These are phyloP conservation scores for Chymomyza amoena DNA, from an alignment of 2,888 invertebrate species.

Conservation along the genomic window DNA sequence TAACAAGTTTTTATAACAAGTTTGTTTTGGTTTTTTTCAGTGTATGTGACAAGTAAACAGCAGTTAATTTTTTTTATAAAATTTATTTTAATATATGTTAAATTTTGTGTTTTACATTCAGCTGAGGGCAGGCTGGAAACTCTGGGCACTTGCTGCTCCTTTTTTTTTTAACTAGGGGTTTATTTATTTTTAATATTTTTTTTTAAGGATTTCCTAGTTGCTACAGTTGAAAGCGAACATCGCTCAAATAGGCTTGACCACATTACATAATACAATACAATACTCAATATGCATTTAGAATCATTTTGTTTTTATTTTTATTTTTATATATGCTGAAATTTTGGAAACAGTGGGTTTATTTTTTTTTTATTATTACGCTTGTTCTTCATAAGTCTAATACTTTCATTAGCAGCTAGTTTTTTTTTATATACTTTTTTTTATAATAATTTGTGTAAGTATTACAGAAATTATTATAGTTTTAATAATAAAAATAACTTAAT, in stretches of 20 bases:
- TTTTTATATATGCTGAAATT: conserved; percentile 32
- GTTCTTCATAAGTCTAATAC: conserved; percentile 65
- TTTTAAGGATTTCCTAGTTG: conserved; percentile 53
- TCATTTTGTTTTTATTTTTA: conserved; percentile 19
- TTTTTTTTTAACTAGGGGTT: background rate
- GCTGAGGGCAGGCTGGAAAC: background rate
- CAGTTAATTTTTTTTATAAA: background rate
- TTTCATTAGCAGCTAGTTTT: conserved; percentile 23
- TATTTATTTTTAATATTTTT: background rate
- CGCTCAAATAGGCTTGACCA: conserved; percentile 68
- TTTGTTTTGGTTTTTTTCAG: background rate
- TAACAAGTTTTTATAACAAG: background rate
- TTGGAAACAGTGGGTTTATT: conserved; percentile 53
- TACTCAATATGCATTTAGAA: conserved; percentile 26
- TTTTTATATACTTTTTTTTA: conserved; percentile 16
- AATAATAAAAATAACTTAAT: conserved; percentile 63
- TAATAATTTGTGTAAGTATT: conserved; percentile 40
- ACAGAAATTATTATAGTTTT: conserved; percentile 33
- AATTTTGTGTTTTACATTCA: background rate
- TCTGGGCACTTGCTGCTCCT: background rate
- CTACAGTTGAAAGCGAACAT: conserved; percentile 75
- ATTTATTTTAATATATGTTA: background rate
- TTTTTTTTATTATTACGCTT: conserved; percentile 30
- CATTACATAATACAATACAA: conserved; percentile 43
- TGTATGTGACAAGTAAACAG: background rate